Evolutionary conservation across 1,140 invertebrate species (phyloP).

Genomic region (Adelges cooleyi): DNA sequence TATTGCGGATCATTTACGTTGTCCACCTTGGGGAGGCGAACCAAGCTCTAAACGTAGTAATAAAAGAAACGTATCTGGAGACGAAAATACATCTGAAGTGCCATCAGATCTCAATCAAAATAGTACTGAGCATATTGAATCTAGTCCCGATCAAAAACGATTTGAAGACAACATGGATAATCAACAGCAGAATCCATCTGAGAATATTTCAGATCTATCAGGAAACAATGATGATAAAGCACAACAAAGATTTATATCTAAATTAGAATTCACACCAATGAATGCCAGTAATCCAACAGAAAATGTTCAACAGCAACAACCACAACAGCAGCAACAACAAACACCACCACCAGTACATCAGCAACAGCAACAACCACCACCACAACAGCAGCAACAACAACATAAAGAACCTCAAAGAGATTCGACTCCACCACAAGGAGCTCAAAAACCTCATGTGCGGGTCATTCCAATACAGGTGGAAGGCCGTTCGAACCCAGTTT

Average conservation of each 20-base stretch:
- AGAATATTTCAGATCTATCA: slow-evolving; percentile 53
- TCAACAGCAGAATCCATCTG: slow-evolving; percentile 43
- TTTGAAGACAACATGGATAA: slow-evolving; percentile 19
- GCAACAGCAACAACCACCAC: slow-evolving; percentile 32
- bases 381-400: slow-evolving; percentile 34
- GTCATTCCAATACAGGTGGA: slow-evolving; percentile 82
- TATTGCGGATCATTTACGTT: slow-evolving; percentile 44
- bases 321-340: slow-evolving; percentile 34
- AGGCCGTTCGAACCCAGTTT: slow-evolving; percentile 40
- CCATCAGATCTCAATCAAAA: not conserved
- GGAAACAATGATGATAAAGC: slow-evolving; percentile 37
- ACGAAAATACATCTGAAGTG: slow-evolving; percentile 8
- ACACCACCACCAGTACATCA: slow-evolving; percentile 31
- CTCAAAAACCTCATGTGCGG: slow-evolving; percentile 45
- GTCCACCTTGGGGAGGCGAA: slow-evolving; percentile 18
- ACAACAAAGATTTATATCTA: slow-evolving; percentile 42
- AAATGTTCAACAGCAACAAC: slow-evolving; percentile 34
- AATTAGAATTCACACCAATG: slow-evolving; percentile 42
- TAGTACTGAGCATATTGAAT: slow-evolving; percentile 28
- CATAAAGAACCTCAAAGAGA: slow-evolving; percentile 35
- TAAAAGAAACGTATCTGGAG: slow-evolving; percentile 3
- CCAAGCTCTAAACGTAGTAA: slow-evolving; percentile 35
- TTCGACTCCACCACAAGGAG: slow-evolving; percentile 32
- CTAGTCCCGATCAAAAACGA: slow-evolving; percentile 29
- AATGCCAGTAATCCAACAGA: slow-evolving; percentile 1